Base-by-base conservation (phyloP, 2,113 vertebrate genomes). In the Festucalex cinctus region DNA sequence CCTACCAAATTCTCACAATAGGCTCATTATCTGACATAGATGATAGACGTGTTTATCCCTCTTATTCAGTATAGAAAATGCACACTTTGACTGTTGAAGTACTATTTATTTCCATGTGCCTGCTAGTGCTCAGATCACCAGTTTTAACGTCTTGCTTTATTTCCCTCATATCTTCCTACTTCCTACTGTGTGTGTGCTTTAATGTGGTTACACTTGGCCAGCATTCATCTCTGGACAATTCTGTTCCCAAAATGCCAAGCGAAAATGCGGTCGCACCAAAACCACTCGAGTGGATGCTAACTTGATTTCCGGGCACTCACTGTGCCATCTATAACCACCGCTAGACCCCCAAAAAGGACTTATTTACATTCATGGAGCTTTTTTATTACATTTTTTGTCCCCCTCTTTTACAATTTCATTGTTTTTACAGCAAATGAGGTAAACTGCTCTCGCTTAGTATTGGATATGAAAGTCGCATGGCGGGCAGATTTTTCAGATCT, bases 301-400 rank as follows among this genome's bases (percentile, higher is more conserved):
- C 86, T 77, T 81, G 75, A 86, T 86, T 75, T 79, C 63, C 60
- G 36, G 35, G 73, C 66, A 70, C 76, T 81, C 71, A 73, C 66
- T 76, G 75, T 70, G 63, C 71, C 75, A 69, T 78, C 78, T 76
- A 61, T 65, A 83, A 76, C 80, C 71, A 68, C 71, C 71, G 37
- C 65, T 44, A 36, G 69, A 49, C 78, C 62, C 66, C 71, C 68
- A 75, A 83, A 85, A 85, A 70, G 69, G 69, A 74, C 63, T 75
- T 71, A 92, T 92, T 92, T 90, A 82, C 88, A 92, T 92, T 86
- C 87, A 89, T 83, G 86, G 84, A 81, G 87, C 80, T 88, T 90
- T 89, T 92, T 77, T 90, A 92, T 92, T 92, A 88, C 84, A 91
- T 92, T 87, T 83, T 71, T 78, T 78, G 32, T 24, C n/a, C n/a